Percentiles rank a stretch among this genome's conserved stretches.
Evolutionary conservation across 2,797 vertebrate genomes (phyloP).

Genomic region (Rachycentron canadum): DNA sequence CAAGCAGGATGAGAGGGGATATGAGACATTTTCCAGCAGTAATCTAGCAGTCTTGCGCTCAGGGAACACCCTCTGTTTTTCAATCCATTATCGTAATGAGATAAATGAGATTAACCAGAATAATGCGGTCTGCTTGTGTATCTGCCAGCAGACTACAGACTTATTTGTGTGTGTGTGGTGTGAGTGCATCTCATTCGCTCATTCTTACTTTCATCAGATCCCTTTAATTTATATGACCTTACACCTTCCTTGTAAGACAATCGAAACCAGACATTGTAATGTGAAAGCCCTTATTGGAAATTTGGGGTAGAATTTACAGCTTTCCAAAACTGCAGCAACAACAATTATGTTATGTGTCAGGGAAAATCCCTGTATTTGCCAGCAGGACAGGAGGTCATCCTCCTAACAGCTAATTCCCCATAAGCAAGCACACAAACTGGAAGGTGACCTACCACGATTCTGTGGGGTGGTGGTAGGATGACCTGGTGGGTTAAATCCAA

Average conservation of each 20-base stretch:
- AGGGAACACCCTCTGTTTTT: slow-evolving; percentile 44
- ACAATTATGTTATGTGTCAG: background rate
- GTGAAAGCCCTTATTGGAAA: background rate
- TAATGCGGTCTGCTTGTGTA: slow-evolving; percentile 38
- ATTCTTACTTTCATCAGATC: slow-evolving; percentile 8
- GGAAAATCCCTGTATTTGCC: background rate
- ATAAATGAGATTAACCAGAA: slow-evolving; percentile 61
- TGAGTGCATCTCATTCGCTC: background rate
- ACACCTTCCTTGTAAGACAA: background rate
- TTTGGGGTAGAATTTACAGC: background rate
- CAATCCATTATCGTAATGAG: slow-evolving; percentile 62
- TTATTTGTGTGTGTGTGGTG: background rate
- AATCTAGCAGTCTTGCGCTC: slow-evolving; percentile 32
- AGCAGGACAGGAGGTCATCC: background rate
- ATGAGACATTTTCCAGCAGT: slow-evolving; percentile 23
- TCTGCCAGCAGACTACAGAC: slow-evolving; percentile 36
- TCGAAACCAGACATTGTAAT: background rate
- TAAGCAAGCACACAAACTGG: slow-evolving; percentile 5
- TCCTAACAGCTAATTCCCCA: background rate
- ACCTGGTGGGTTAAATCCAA: background rate
- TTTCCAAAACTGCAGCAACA: background rate
- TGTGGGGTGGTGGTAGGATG: background rate
- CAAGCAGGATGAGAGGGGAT: slow-evolving; percentile 8
- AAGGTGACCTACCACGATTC: background rate
- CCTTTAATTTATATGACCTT: background rate